A percentile compares a stretch with the other conserved stretches of the same genome.
These are phyloP conservation scores for Tenebrosternarchus preto DNA, from an alignment of 2,113 vertebrate species.

Conservation along the genomic window DNA sequence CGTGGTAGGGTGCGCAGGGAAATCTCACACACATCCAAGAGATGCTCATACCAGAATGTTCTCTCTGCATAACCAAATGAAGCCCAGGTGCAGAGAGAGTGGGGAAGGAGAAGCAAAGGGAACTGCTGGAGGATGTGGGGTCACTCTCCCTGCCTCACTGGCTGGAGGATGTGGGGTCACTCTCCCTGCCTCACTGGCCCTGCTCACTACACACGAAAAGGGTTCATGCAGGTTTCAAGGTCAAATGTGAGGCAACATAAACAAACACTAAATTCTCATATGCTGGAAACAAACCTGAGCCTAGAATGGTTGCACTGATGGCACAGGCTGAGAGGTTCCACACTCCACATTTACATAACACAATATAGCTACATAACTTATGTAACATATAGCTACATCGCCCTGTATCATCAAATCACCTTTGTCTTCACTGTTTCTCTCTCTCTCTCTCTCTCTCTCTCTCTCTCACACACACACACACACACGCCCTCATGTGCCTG, in stretches of 20 bases:
- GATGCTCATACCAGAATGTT: background rate
- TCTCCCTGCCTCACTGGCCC: too few relatives aligned
- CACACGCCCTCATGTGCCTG: background rate
- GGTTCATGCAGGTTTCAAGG: too few relatives aligned
- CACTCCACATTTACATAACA: constrained; percentile 4
- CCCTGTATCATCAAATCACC: background rate
- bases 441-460: background rate
- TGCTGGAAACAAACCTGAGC: too few relatives aligned
- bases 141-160: too few relatives aligned
- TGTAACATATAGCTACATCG: background rate
- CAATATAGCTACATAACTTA: background rate
- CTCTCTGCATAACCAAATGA: background rate
- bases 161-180: background rate
- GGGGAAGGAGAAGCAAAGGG: background rate
- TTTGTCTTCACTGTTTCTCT: constrained; percentile 20
- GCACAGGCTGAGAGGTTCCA: background rate
- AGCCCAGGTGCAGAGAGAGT: background rate
- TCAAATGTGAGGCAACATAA: background rate
- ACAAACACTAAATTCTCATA: too few relatives aligned
- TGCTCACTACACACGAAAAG: too few relatives aligned
- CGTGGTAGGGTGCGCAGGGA: background rate
- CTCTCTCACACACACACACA: background rate
- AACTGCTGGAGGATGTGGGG: background rate
- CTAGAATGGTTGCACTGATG: background rate
- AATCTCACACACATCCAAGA: background rate